Conservation (phyloP, 2,113 vertebrate species). For the Chrysemys picta region DNA sequence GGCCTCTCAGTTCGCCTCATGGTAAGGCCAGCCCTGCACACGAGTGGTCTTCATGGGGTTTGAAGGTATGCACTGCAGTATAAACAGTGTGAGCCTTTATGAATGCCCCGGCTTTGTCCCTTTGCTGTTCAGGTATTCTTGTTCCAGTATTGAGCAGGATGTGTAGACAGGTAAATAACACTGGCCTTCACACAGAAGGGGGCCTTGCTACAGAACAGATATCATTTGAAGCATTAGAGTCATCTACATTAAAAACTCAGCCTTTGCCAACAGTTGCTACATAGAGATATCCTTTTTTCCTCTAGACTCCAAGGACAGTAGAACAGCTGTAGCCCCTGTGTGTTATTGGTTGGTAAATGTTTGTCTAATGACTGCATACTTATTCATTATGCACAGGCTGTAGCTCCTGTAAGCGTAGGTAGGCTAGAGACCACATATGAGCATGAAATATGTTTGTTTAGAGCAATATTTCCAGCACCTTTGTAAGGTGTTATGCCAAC, state of each 20-base stretch:
- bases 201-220: not conserved
- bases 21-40: too few species aligned
- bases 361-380: not conserved
- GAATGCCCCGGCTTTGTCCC: not conserved
- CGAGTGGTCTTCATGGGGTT: not conserved
- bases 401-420: not conserved
- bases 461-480: conserved; percentile 31
- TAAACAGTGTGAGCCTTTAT: accelerated
- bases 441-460: conserved; percentile 23
- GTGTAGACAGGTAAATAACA: not conserved
- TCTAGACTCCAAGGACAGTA: not conserved
- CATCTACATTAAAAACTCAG: not conserved
- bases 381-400: not conserved
- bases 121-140: not conserved
- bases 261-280: not conserved
- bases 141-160: not conserved
- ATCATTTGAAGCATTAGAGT: not conserved
- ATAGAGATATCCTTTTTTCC: not conserved
- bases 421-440: not conserved
- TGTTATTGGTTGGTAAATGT: not conserved
- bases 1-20: too few species aligned
- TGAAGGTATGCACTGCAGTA: not conserved
- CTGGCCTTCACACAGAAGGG: not conserved
- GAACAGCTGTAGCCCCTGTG: not conserved
- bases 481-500: conserved; percentile 22